phyloP scores from a whole-genome alignment of 1,140 invertebrate genomes.

The Leucophenga varia region DNA sequence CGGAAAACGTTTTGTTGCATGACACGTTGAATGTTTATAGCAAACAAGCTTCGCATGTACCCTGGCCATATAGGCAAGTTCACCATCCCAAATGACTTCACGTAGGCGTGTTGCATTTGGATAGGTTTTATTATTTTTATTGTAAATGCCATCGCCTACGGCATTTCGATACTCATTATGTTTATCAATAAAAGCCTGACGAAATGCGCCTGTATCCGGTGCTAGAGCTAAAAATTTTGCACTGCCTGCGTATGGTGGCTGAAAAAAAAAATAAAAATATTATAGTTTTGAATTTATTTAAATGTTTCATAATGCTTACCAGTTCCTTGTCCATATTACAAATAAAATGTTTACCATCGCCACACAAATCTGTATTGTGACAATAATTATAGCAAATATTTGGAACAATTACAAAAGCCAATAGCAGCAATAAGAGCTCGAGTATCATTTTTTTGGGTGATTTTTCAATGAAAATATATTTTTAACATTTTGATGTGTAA shows the following conservation, averaged over 20 bases:
- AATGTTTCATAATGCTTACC: too few species aligned
- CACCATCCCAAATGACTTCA: constrained; percentile 32
- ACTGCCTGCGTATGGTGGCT: too few species aligned
- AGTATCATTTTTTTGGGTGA: too few species aligned
- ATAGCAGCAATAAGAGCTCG: too few species aligned
- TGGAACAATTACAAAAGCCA: too few species aligned
- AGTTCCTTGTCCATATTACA: constrained; percentile 12
- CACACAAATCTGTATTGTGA: constrained; percentile 19
- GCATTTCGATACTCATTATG: constrained; percentile 22
- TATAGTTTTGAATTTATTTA: too few species aligned
- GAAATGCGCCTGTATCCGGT: constrained; percentile 2
- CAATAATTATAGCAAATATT: constrained; percentile 43
- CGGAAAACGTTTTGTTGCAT: constrained; percentile 23
- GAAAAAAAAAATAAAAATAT: too few species aligned
- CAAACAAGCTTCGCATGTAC: constrained; percentile 24
- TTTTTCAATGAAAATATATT: too few species aligned
- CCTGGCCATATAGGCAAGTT: constrained; percentile 29
- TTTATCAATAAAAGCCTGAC: neutral
- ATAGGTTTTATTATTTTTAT: constrained; percentile 5
- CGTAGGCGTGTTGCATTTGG: constrained; percentile 31
- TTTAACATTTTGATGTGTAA: too few species aligned
- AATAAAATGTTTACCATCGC: constrained; percentile 20
- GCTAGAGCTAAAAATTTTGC: neutral
- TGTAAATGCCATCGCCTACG: constrained; percentile 7
- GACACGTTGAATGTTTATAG: constrained; percentile 23